Conservation (phyloP, 1,140 invertebrate species). For the Nephila pilipes region DNA sequence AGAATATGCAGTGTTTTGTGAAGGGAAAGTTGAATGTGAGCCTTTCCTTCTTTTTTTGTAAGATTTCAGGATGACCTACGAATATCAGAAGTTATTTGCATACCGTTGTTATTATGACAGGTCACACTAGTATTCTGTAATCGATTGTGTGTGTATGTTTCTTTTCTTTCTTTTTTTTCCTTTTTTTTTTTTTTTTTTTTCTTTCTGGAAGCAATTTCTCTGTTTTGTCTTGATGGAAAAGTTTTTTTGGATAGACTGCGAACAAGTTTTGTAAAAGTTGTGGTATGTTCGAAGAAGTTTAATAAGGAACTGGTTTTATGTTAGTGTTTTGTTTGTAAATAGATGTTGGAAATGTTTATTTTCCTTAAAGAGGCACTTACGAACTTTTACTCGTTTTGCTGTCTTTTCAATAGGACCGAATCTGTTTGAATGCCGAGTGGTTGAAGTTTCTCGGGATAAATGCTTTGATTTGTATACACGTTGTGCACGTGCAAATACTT, state of each 20-base stretch:
- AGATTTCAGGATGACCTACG: neutral
- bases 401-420: too few species aligned
- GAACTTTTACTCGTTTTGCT: too few species aligned
- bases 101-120: neutral
- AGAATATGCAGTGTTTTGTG: neutral
- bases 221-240: neutral
- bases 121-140: neutral
- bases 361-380: too few species aligned
- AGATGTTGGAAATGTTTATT: too few species aligned
- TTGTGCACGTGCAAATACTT: too few species aligned
- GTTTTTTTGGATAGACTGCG: neutral
- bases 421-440: too few species aligned
- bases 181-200: neutral
- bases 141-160: neutral
- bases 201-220: too few species aligned
- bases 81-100: constrained; percentile 6
- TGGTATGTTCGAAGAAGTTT: neutral
- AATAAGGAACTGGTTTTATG: neutral
- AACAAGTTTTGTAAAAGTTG: neutral
- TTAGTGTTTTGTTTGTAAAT: too few species aligned
- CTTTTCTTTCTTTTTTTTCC: neutral
- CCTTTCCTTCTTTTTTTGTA: neutral
- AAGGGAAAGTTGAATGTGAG: neutral
- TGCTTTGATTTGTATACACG: too few species aligned
- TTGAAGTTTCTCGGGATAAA: too few species aligned